Evolutionary conservation across 92 coral and sea anemone genomes (phyloP).

Genomic region (Porites evermanni): DNA sequence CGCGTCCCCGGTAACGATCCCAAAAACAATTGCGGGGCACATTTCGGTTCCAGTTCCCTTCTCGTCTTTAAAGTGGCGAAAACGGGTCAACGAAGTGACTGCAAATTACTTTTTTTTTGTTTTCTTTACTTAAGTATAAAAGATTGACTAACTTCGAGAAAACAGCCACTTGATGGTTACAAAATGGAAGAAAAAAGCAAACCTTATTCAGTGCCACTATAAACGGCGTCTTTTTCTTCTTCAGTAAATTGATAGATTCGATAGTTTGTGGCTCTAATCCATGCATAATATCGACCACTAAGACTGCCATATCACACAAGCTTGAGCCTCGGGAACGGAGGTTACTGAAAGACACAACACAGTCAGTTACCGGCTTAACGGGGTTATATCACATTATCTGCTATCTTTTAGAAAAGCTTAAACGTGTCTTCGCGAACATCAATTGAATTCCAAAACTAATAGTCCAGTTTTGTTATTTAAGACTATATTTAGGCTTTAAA

Average conservation of each 20-base stretch:
- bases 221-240: conserved; percentile 92
- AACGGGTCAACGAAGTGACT: no score
- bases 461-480: no score
- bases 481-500: no score
- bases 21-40: no score
- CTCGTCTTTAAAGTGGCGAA: no score
- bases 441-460: no score
- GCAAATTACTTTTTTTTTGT: no score
- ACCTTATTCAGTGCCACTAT: conserved; percentile 98
- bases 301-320: conserved; percentile 96
- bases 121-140: no score
- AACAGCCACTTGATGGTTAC: neutral
- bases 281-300: conserved; percentile 98
- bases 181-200: neutral
- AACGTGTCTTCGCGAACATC: neutral
- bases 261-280: conserved; percentile 98
- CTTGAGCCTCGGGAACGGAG: conserved; percentile 97
- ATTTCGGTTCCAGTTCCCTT: no score
- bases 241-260: conserved; percentile 90
- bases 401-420: neutral
- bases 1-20: no score
- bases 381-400: neutral
- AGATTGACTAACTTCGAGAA: no score
- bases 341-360: conserved; percentile 72
- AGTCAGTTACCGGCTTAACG: no score